phyloP scores from a whole-genome alignment of 2,113 vertebrate species.

The Serilophus lunatus region DNA sequence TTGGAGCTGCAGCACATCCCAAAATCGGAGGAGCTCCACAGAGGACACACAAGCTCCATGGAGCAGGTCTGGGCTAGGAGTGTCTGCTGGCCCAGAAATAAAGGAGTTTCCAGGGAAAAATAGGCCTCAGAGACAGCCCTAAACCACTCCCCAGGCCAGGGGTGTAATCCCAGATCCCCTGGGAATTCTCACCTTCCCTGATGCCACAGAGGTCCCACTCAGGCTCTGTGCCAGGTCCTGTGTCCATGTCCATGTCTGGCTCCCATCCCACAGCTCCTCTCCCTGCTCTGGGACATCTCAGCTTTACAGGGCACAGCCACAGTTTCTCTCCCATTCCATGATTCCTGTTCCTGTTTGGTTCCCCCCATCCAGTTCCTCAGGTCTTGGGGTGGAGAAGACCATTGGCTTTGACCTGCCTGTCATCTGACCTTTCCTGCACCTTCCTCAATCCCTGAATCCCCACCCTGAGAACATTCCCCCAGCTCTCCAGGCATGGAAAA shows the following conservation, averaged over 20 bases:
- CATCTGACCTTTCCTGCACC: background rate
- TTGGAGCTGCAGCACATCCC: background rate
- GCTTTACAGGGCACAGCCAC: background rate
- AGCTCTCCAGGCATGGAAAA: background rate
- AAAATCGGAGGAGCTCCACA: background rate
- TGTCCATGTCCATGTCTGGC: background rate
- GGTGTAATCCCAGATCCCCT: background rate
- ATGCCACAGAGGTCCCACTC: background rate
- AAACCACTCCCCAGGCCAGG: background rate
- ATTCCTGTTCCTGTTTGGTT: no score
- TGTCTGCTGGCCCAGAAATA: background rate
- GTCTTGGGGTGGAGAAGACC: background rate
- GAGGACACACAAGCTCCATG: background rate
- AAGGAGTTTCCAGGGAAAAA: background rate
- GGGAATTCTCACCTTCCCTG: background rate
- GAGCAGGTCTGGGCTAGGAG: background rate
- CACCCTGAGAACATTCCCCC: background rate
- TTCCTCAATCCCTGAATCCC: background rate
- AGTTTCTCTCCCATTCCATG: background rate
- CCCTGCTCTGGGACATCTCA: background rate
- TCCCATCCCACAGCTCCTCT: background rate
- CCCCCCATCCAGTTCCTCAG: background rate
- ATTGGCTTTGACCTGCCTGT: background rate
- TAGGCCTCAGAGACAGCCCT: background rate
- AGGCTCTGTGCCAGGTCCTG: background rate